phyloP scores from a whole-genome alignment of 2,113 vertebrate species.

The Empidonax alnorum region DNA sequence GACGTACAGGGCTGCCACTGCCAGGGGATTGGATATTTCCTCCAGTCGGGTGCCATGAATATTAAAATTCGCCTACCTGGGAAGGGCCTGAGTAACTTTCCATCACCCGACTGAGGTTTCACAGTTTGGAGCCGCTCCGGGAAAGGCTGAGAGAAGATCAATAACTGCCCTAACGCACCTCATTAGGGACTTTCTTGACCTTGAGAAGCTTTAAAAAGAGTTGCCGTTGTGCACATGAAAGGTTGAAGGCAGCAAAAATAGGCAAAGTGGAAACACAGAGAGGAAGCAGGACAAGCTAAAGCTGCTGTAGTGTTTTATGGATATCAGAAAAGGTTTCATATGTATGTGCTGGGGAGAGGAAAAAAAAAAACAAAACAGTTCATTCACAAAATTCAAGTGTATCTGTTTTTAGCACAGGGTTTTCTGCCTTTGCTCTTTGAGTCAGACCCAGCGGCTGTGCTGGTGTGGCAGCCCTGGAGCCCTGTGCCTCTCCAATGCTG shows the following conservation, averaged over 20 bases:
- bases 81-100: constrained; percentile 39
- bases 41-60: background rate
- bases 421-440: background rate
- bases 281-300: background rate
- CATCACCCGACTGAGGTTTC: background rate
- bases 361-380: background rate
- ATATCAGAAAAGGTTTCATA: background rate
- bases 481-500: background rate
- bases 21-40: background rate
- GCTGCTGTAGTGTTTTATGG: background rate
- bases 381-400: background rate
- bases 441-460: background rate
- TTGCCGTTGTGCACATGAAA: background rate
- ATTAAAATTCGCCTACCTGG: background rate
- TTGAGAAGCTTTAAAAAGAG: constrained; percentile 32
- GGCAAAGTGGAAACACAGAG: background rate
- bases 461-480: background rate
- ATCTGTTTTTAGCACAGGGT: background rate
- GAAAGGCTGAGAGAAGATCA: constrained; percentile 32
- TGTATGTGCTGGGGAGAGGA: background rate
- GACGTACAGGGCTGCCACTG: background rate
- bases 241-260: constrained; percentile 7
- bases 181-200: constrained; percentile 23
- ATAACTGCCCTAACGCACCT: background rate
- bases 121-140: background rate